These are phyloP conservation scores for Trypoxylus dichotomus DNA, from an alignment of 1,140 invertebrate species.

Conservation along the genomic window DNA sequence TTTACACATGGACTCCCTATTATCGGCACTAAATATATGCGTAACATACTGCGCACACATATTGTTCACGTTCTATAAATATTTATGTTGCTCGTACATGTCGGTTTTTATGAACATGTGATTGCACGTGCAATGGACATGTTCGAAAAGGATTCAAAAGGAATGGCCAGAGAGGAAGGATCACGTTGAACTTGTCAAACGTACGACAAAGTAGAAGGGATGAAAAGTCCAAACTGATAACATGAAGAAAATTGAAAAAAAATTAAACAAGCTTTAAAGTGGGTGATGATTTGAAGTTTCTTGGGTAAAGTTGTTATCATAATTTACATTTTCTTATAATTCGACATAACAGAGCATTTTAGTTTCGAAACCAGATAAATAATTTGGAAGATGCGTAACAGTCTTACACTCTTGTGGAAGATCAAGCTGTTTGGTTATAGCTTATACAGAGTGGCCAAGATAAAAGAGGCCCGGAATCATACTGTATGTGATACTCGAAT, in stretches of 20 bases:
- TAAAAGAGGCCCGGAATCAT: too few relatives aligned
- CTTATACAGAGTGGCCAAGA: too few relatives aligned
- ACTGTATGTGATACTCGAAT: too few relatives aligned
- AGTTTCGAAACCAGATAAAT: too few relatives aligned
- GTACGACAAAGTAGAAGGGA: neutral
- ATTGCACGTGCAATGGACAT: neutral
- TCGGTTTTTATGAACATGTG: neutral
- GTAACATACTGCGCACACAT: neutral
- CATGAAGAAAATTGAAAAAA: neutral
- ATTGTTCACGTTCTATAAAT: neutral
- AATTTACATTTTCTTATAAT: too few relatives aligned
- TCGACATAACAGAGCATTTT: too few relatives aligned
- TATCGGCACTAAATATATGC: neutral
- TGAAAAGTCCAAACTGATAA: neutral
- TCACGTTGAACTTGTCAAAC: neutral
- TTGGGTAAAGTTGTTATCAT: too few relatives aligned
- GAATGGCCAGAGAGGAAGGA: neutral
- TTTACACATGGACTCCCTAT: neutral
- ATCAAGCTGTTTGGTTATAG: too few relatives aligned
- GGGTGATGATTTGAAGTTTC: too few relatives aligned
- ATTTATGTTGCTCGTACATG: neutral
- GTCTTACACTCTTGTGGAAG: too few relatives aligned
- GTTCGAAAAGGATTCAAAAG: neutral
- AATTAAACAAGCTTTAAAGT: too few relatives aligned
- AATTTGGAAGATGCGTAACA: too few relatives aligned